Evolutionary conservation across 2,797 vertebrate species (phyloP).

Genomic region (Orestias chungarensis): DNA sequence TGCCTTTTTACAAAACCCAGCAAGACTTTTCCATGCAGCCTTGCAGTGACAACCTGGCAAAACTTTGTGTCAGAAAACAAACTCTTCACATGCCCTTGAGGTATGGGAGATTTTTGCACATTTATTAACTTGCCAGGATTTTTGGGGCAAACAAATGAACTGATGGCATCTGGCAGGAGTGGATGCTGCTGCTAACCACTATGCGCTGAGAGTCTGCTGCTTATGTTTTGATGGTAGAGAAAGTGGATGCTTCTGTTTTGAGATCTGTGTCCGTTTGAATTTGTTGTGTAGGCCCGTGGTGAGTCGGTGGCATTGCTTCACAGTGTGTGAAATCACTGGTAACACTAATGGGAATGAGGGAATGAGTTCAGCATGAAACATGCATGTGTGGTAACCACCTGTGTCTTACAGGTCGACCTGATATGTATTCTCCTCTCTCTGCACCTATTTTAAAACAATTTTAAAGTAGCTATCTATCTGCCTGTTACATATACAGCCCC

Average conservation of each 20-base stretch:
- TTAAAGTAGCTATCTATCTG: background rate
- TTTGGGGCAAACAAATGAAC: constrained; percentile 54
- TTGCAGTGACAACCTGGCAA: constrained; percentile 19
- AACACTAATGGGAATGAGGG: constrained; percentile 26
- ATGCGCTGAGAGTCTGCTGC: constrained; percentile 40
- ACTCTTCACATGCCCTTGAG: constrained; percentile 14
- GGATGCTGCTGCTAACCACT: constrained; percentile 32
- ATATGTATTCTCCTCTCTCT: background rate
- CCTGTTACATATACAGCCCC: background rate
- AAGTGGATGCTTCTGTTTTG: constrained; percentile 26
- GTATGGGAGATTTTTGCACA: constrained; percentile 21
- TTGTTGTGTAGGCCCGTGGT: constrained; percentile 51
- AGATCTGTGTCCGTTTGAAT: constrained; percentile 50
- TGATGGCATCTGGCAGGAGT: constrained; percentile 63
- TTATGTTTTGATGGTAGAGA: constrained; percentile 33
- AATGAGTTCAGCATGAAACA: constrained; percentile 22
- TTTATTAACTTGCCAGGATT: constrained; percentile 39
- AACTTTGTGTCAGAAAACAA: constrained; percentile 28
- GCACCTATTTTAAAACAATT: background rate
- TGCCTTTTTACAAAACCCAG: constrained; percentile 16
- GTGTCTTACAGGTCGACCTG: constrained; percentile 5
- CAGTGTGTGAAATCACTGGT: constrained; percentile 36
- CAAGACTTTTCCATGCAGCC: constrained; percentile 7
- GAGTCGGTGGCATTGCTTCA: constrained; percentile 48
- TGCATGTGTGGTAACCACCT: background rate